Evolutionary conservation across 2,113 vertebrate species (phyloP).

Genomic region (Rallus limicola): DNA sequence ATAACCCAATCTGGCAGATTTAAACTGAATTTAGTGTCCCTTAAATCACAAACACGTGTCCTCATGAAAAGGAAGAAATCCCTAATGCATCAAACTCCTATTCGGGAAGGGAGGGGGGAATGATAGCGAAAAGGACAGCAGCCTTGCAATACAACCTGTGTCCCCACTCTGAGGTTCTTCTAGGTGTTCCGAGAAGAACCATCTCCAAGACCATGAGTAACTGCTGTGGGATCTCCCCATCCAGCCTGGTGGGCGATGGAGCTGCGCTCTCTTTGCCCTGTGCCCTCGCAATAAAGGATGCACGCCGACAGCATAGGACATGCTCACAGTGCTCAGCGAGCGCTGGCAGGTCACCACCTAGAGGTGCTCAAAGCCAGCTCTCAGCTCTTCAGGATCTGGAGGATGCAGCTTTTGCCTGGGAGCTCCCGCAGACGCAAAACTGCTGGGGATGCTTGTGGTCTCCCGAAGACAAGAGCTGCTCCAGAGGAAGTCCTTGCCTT

Average conservation of each 20-base stretch:
- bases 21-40: neutral
- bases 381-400: neutral
- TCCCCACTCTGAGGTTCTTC: neutral
- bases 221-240: rapidly evolving
- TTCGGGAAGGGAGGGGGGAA: neutral
- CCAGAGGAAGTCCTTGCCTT: neutral
- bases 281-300: neutral
- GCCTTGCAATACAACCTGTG: neutral
- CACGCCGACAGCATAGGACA: neutral
- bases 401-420: neutral
- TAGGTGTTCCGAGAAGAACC: neutral
- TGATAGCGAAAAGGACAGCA: neutral
- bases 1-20: neutral
- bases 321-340: neutral
- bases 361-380: conserved; percentile 14
- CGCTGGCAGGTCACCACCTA: neutral
- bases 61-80: neutral
- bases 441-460: neutral
- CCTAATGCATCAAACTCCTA: neutral
- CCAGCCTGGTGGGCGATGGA: neutral
- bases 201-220: neutral
- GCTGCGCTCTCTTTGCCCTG: no score
- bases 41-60: neutral
- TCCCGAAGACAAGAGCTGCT: neutral
- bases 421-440: neutral